These are phyloP conservation scores for Cyrtonyx montezumae DNA, from an alignment of 2,113 vertebrate species.

Conservation along the genomic window DNA sequence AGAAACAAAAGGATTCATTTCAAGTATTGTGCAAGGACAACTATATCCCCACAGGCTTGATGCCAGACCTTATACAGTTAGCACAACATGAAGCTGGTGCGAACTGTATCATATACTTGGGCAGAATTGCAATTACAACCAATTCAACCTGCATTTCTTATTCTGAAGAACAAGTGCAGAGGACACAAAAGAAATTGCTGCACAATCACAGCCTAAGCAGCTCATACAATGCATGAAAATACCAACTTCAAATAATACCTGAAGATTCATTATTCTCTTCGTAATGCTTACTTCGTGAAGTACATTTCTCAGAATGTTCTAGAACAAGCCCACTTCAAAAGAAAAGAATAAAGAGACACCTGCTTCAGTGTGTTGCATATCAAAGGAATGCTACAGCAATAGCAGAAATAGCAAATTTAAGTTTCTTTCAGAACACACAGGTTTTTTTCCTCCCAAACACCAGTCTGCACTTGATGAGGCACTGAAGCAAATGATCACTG, in stretches of 20 bases:
- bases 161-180: not conserved
- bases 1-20: not conserved
- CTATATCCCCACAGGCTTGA: not conserved
- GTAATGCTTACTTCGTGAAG: not conserved
- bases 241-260: conserved; percentile 30
- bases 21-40: not conserved
- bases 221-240: not conserved
- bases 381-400: not conserved
- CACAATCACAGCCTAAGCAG: not conserved
- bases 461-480: not conserved
- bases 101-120: not conserved
- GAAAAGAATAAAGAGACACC: not conserved
- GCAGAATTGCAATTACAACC: not conserved
- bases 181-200: not conserved
- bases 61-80: not conserved
- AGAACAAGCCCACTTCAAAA: conserved; percentile 29
- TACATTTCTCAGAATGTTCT: not conserved
- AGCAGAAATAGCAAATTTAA: not conserved
- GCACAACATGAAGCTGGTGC: not conserved
- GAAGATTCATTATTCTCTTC: not conserved
- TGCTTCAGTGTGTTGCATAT: not conserved
- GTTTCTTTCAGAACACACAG: not conserved
- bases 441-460: not conserved
- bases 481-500: not conserved
- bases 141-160: not conserved